These are phyloP conservation scores for Chaetodon trifascialis DNA, from an alignment of 2,113 vertebrate species.

Conservation along the genomic window DNA sequence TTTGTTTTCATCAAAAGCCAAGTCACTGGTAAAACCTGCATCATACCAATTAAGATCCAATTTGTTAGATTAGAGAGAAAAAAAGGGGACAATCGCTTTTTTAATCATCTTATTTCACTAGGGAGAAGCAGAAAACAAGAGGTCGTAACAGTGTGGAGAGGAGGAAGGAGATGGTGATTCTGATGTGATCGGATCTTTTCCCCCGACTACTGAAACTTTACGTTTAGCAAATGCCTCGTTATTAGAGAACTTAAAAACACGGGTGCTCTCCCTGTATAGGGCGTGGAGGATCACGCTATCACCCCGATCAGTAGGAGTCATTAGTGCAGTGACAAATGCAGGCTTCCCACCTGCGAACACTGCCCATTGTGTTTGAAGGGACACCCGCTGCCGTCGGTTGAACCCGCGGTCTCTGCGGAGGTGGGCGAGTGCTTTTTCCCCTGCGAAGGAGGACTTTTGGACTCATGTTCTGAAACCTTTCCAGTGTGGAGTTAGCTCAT, in stretches of 20 bases:
- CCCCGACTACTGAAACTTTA: not conserved
- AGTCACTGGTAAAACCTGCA: not conserved
- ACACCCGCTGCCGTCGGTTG: constrained; percentile 57
- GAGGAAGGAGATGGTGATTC: constrained; percentile 29
- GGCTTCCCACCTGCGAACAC: constrained; percentile 75
- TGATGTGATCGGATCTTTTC: constrained; percentile 29
- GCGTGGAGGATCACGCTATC: constrained; percentile 25
- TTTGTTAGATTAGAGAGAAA: constrained; percentile 40
- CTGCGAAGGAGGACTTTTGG: constrained; percentile 75
- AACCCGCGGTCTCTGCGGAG: constrained; percentile 59
- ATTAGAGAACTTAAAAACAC: constrained; percentile 15
- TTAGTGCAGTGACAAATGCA: constrained; percentile 68
- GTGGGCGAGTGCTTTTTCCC: constrained; percentile 61
- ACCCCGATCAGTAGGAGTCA: constrained; percentile 40
- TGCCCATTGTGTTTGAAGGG: constrained; percentile 72
- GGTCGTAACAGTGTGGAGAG: constrained; percentile 17
- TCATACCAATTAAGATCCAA: constrained; percentile 27
- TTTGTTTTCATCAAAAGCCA: constrained; percentile 20
- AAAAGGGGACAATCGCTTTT: not conserved
- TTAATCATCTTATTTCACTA: constrained; percentile 31
- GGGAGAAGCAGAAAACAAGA: constrained; percentile 36
- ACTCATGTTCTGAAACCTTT: constrained; percentile 67
- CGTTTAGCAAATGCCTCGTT: constrained; percentile 25
- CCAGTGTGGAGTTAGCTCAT: constrained; percentile 55
- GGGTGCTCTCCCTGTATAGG: constrained; percentile 24